These are phyloP conservation scores for Drosophila siamana DNA, from an alignment of 2,888 invertebrate species.

Conservation along the genomic window DNA sequence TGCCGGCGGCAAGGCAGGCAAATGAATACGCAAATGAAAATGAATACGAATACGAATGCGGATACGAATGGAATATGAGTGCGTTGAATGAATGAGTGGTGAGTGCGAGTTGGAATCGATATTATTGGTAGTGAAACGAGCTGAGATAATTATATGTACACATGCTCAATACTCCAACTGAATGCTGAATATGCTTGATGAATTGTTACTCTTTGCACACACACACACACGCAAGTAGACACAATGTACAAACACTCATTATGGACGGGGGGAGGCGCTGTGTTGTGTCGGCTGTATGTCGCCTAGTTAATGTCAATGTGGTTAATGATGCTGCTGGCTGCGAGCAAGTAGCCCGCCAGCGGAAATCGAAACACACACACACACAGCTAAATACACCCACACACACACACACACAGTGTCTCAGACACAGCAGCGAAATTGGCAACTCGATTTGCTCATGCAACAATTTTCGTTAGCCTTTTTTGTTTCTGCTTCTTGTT, in stretches of 20 bases:
- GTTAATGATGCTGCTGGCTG: conserved; percentile 62
- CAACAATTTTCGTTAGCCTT: conserved; percentile 33
- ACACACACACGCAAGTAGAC: conserved; percentile 15
- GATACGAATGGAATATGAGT: neutral
- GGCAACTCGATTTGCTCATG: conserved; percentile 42
- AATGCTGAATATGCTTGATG: conserved; percentile 56
- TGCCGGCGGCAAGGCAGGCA: neutral
- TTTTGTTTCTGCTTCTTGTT: conserved; percentile 3
- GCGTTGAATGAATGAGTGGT: too few species aligned
- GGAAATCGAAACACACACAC: conserved; percentile 49
- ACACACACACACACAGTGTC: neutral
- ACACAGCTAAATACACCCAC: conserved; percentile 11
- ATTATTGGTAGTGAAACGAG: conserved; percentile 24
- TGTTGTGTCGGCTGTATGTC: conserved; percentile 23
- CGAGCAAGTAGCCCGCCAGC: conserved; percentile 16
- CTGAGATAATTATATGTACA: conserved; percentile 69
- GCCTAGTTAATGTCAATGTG: conserved; percentile 56
- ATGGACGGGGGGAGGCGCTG: neutral
- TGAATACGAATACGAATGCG: conserved; percentile 2
- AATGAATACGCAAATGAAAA: conserved; percentile 17
- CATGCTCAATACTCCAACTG: conserved; percentile 44
- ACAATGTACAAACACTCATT: conserved; percentile 3
- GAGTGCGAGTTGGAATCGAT: conserved; percentile 39
- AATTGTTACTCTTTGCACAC: conserved; percentile 53
- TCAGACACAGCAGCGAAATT: conserved; percentile 2